Base-by-base conservation (phyloP, 2,113 vertebrate species). In the Apistogramma diplotaenia region DNA sequence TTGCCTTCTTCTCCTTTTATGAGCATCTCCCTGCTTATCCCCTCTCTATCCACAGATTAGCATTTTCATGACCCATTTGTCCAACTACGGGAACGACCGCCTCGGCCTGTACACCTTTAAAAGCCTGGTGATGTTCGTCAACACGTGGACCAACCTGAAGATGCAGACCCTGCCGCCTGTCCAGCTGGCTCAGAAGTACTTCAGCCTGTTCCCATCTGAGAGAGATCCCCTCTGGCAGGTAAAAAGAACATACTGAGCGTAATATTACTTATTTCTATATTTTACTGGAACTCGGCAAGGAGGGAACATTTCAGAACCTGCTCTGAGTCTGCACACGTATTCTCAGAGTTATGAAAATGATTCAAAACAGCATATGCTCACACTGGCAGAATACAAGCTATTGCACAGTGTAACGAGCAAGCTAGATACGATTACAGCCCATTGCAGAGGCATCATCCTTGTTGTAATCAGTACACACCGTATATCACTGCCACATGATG, bases 41-140 rank as follows among this genome's bases (percentile, higher is more conserved):
- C 40, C 0, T 59, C 87, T 71, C 74, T 18, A 3, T 57, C 49
- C 53, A 78, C 92, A 99, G 98, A 99, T 99, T 85, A 99, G 98
- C 90, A 99, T 99, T 90, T 99, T 99, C 92, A 99, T 99, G 98
- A 99, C 98, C 4, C 98, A 99, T 82, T 93, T 99, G 91, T 99
- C 98, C 86, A 99, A 99, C 91, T 99, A 99, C 0, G 98, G 98
- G 33, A 99, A 99, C 0, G 98, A 99, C 85, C 97, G 98, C 49
- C 96, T 99, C 78, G 98, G 98, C 72, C 94, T 99, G 60, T 99
- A 98, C 92, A 99, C 98, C 79, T 99, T 99, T 87, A 98, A 96
- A 91, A 98, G 97, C 89, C 94, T 99, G 91, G 95, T 97, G 90
- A 96, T 89, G 87, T 99, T 99, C 76, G 91, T 99, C 83, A 95